Evolutionary conservation across 2,113 vertebrate species (phyloP).

Genomic region (Acinonyx jubatus): DNA sequence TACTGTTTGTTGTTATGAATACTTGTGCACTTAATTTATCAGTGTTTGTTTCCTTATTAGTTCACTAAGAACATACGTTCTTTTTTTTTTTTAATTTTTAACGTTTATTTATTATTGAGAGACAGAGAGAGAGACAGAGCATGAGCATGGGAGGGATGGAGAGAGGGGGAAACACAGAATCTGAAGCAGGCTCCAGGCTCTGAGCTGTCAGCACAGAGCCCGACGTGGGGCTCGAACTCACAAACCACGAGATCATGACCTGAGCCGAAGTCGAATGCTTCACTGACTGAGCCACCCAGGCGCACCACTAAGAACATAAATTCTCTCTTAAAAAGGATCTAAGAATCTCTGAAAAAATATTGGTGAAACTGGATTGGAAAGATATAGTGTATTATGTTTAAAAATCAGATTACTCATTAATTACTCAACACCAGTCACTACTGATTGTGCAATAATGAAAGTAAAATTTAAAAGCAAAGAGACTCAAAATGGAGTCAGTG

Average conservation of each 20-base stretch:
- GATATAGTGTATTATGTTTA: slow-evolving; percentile 39
- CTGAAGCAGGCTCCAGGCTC: too few species aligned
- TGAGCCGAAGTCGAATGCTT: too few species aligned
- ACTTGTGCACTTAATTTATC: not conserved
- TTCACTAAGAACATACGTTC: slow-evolving; percentile 17
- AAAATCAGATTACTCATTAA: slow-evolving; percentile 72
- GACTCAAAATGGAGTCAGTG: slow-evolving; percentile 43
- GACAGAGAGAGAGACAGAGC: too few species aligned
- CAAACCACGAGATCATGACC: too few species aligned
- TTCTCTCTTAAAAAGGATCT: slow-evolving; percentile 47
- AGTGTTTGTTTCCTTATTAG: not conserved
- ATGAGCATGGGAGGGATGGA: too few species aligned
- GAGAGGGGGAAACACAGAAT: too few species aligned
- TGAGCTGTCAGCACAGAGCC: too few species aligned
- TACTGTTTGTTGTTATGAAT: slow-evolving; percentile 2
- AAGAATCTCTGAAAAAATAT: slow-evolving; percentile 61
- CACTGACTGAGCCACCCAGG: too few species aligned
- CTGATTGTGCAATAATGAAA: slow-evolving; percentile 71
- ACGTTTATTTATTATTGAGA: too few species aligned
- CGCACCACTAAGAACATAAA: not conserved
- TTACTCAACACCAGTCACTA: slow-evolving; percentile 64
- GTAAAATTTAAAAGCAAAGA: slow-evolving; percentile 56
- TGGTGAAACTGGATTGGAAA: slow-evolving; percentile 69
- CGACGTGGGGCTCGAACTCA: too few species aligned
- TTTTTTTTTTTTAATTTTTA: too few species aligned